Percentiles rank a stretch among this genome's conserved stretches.
phyloP scores from a whole-genome alignment of 2,113 vertebrate genomes.

The Cyanoliseus patagonus region DNA sequence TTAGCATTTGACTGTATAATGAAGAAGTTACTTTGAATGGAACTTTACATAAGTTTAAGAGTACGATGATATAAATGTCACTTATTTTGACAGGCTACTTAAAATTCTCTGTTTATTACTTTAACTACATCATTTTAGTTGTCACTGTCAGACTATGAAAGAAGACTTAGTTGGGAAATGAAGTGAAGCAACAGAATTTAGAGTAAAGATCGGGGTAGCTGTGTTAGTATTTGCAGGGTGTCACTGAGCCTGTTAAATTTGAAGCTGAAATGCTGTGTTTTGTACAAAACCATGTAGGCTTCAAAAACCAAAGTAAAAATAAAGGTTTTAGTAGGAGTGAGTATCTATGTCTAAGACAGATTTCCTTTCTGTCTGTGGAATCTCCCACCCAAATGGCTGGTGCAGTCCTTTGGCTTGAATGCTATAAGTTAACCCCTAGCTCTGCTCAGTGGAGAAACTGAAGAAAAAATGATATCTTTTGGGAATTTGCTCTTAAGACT shows the following conservation, averaged over 20 bases:
- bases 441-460: not conserved
- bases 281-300: not conserved
- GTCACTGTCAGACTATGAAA: slow-evolving; percentile 2
- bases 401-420: not conserved
- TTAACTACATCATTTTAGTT: slow-evolving; percentile 50
- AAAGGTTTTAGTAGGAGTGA: not conserved
- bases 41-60: slow-evolving; percentile 18
- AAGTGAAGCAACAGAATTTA: slow-evolving; percentile 17
- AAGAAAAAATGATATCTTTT: not conserved
- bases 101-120: slow-evolving; percentile 57
- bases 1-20: not conserved
- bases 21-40: slow-evolving; percentile 35
- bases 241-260: not conserved
- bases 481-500: not conserved
- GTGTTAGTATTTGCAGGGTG: not conserved
- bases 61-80: slow-evolving; percentile 10
- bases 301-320: not conserved
- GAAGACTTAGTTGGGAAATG: not conserved
- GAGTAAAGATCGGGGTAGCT: not conserved
- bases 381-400: not conserved
- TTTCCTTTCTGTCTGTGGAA: not conserved
- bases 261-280: not conserved
- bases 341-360: not conserved
- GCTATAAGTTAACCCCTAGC: not conserved
- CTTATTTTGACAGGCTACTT: slow-evolving; percentile 50